Evolutionary conservation across 2,888 invertebrate species (phyloP), one percentile per base, ranked within the genome.

Genomic region (Artemia sinica): DNA sequence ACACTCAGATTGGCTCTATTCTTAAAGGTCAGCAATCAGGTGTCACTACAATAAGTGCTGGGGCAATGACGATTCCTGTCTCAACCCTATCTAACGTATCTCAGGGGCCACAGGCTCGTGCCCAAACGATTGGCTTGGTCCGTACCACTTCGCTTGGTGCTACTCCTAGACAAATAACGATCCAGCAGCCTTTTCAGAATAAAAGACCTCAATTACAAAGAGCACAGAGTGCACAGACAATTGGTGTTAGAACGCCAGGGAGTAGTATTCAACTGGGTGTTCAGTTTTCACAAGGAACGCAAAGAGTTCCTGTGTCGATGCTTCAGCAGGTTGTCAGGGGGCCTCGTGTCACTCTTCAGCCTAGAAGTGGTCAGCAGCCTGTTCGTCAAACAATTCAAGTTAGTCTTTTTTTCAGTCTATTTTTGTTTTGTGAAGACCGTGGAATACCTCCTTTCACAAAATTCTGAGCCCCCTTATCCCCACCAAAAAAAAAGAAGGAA

Each of bases 161-260:
- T n/a, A 58, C n/a, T 58, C 58, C 58, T n/a, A 58, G 58, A 58
- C 58, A 58, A 18, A 58, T 58, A 58, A 58, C 58, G 58, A 58
- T 58, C 1, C 58, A 58, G 58, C 58, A 58, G 18, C 58, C 58
- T 18, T 58, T 58, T 10, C 58, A 58, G 58, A 58, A 58, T n/a
- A n/a, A 58, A 58, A n/a, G 58, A 18, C 58, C 58, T 8, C 58
- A 58, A 18, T n/a, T 58, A 58, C 58, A n/a, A 8, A n/a, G 58
- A 14, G n/a, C 58, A 8, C 58, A 58, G 58, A 18, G 14, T 10
- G 58, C 14, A 58, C 58, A 58, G 58, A 18, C 18, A 18, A 58
- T n/a, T 58, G 58, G 9, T 58, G 58, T 58, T 7, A n/a, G 58
- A 58, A 28, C 28, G 4, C 28, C 28, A 28, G 10, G 58, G 9